Evolutionary conservation across 1,140 invertebrate genomes (phyloP), one percentile per base, ranked within the genome.

Genomic region (Nylanderia fulva): DNA sequence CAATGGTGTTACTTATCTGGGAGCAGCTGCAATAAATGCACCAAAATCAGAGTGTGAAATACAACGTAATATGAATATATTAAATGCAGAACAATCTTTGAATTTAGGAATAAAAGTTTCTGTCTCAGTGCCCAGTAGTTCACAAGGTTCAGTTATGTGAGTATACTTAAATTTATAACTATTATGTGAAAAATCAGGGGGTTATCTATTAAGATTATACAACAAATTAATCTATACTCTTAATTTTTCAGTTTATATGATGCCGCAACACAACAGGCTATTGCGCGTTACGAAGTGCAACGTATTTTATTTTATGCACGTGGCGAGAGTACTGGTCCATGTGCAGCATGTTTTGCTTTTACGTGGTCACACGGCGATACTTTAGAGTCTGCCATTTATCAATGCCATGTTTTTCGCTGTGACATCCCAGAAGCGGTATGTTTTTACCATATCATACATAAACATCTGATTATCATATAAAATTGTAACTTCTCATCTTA

Each of bases 371-470:
- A 99, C 92, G 97, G 97, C 5, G 97, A 99, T 90, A 98, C 97
- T 21, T 96, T 97, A 89, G 98, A 99, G 93, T 97, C 97, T 9
- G 97, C 98, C 52, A 97, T 99, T 64, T 99, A 99, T 95, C 98
- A 99, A 94, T 99, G 99, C 95, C 98, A 99, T 95, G 98, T 99
- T 36, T 99, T 99, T 95, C 96, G 98, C 85, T 99, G 99, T 95
- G 98, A 99, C 93, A 98, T 99, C 92, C 97, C 98, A n/a, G 99
- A 99, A 95, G 98, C 98, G n/a, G 99, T 99, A 96, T 96, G 98
- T 97, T 86, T 48, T 45, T 58, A 29, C 0, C 15, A 54, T 29
- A 54, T 75, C 1, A 69, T 33, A 24, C 9, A 48, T 13, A 33
- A 33, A 33, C 29, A 33, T 33, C 29, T 1, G n/a, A n/a, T n/a